phyloP scores from a whole-genome alignment of 30 jellyfish, hydroid and myxozoan species.

The Morbakka virulenta region DNA sequence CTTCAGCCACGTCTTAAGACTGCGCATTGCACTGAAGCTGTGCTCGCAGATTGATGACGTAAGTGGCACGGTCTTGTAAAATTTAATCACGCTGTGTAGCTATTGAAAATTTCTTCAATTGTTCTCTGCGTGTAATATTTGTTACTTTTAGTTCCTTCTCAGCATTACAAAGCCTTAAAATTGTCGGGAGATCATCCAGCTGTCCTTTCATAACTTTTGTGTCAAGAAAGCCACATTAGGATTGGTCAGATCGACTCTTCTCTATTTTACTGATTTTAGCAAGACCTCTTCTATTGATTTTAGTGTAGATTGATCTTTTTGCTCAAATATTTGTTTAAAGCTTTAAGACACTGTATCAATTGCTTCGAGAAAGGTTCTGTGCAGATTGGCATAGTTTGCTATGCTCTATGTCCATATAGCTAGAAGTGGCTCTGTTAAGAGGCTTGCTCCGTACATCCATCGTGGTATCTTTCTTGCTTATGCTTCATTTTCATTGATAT shows the following conservation, averaged over 20 bases:
- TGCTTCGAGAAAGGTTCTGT: background rate
- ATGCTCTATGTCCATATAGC: background rate
- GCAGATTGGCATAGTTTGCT: background rate
- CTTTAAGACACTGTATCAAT: background rate
- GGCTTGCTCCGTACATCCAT: background rate
- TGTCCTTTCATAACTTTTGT: background rate
- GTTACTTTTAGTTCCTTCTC: background rate
- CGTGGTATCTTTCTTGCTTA: too few species aligned
- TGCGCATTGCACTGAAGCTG: background rate
- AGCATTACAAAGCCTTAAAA: background rate
- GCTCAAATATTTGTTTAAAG: background rate
- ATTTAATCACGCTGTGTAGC: background rate
- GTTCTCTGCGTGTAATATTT: background rate
- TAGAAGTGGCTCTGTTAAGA: background rate
- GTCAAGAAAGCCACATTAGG: too few species aligned
- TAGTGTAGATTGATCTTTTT: background rate
- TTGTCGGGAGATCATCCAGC: constrained; percentile 1
- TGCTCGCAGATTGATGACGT: background rate
- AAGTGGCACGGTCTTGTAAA: background rate
- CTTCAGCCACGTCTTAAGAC: background rate
- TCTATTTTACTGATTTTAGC: background rate
- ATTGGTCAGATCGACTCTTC: too few species aligned
- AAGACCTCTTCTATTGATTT: background rate
- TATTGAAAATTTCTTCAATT: background rate
- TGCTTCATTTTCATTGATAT: too few species aligned